These are phyloP conservation scores for Trichogramma pretiosum DNA, from an alignment of 1,140 invertebrate species.

Conservation along the genomic window DNA sequence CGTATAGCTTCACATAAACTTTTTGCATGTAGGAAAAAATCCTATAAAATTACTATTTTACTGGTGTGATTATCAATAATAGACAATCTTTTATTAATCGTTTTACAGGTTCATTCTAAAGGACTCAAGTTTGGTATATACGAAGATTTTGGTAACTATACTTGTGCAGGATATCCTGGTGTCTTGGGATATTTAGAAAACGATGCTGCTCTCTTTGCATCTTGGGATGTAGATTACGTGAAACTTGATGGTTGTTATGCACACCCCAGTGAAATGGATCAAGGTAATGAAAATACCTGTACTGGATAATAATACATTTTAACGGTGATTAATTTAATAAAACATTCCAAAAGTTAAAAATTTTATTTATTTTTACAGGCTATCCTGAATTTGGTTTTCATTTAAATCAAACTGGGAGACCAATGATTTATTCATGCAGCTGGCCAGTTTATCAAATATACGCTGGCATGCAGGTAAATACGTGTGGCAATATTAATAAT, in stretches of 20 bases:
- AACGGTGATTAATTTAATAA: conserved; percentile 14
- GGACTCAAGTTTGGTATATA: conserved; percentile 96
- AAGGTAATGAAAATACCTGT: conserved; percentile 41
- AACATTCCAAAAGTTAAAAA: conserved; percentile 2
- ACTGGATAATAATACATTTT: conserved; percentile 5
- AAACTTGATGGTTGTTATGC: conserved; percentile 95
- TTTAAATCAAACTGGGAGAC: conserved; percentile 77
- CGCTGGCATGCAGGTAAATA: conserved; percentile 63
- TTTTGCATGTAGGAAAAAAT: background rate
- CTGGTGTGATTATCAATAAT: no score
- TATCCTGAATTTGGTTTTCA: conserved; percentile 85
- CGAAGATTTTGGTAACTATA: conserved; percentile 91
- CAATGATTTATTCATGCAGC: conserved; percentile 95
- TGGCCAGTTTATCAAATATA: conserved; percentile 95
- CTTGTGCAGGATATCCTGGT: conserved; percentile 92
- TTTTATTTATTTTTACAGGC: conserved; percentile 42
- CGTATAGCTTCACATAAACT: no score
- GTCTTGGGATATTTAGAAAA: conserved; percentile 74
- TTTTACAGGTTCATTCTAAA: conserved; percentile 74
- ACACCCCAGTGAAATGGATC: conserved; percentile 71
- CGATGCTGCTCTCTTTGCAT: conserved; percentile 88
- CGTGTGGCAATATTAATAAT: conserved; percentile 1
- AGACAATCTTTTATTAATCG: background rate
- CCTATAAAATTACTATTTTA: no score
- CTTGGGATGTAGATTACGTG: conserved; percentile 94